Evolutionary conservation across 2,113 vertebrate genomes (phyloP).

Genomic region (Cyrtonyx montezumae): DNA sequence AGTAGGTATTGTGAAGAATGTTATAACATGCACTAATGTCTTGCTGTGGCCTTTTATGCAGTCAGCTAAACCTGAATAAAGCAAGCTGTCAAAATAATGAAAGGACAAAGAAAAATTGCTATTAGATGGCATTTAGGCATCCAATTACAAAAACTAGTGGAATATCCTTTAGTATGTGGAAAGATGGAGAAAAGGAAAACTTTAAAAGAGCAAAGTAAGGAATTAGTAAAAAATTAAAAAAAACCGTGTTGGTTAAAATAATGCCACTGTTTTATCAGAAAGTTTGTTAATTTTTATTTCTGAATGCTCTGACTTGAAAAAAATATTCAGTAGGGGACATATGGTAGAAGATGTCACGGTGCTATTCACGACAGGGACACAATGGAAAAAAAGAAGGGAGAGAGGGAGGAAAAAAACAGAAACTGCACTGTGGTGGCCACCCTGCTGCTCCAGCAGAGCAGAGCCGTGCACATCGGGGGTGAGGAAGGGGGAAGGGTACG

Average conservation of each 20-base stretch:
- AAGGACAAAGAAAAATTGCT: neutral
- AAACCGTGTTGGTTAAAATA: neutral
- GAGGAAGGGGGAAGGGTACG: no score
- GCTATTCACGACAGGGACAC: no score
- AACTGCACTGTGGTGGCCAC: no score
- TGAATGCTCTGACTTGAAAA: neutral
- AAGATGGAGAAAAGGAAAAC: neutral
- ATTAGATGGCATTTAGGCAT: neutral
- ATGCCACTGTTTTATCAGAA: neutral
- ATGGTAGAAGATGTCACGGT: no score
- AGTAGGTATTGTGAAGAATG: neutral
- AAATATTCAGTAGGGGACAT: fast-evolving
- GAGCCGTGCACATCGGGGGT: no score
- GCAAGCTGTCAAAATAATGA: neutral
- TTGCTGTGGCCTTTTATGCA: neutral
- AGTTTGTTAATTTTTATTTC: neutral
- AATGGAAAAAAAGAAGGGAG: no score
- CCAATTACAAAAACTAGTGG: neutral
- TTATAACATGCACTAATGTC: neutral
- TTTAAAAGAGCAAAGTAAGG: neutral
- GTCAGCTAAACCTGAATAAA: neutral
- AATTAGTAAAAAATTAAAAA: neutral
- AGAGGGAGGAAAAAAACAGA: no score
- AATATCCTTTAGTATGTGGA: neutral
- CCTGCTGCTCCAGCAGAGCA: no score